Evolutionary conservation across 2,888 invertebrate species (phyloP), one percentile per base, ranked within the genome.

Genomic region (Itoplectis maculator): DNA sequence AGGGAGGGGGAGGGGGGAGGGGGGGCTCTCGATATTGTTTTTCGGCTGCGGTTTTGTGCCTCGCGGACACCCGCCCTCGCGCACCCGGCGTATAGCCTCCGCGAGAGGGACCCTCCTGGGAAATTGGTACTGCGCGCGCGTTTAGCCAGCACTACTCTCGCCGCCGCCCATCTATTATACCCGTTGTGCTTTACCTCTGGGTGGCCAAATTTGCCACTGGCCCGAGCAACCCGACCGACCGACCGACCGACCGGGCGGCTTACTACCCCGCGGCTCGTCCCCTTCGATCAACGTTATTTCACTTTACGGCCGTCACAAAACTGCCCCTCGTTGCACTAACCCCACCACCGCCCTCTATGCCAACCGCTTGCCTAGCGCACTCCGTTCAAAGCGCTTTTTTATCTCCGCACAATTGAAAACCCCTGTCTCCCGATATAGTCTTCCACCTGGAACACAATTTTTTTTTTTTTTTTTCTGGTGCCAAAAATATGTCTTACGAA

Each of bases 131-230:
- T 86, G 82, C 51, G 56, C 81, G 72, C 79, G 87, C 88, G 88
- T 90, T 86, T 86, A 86, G 87, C 86, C 8, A 87, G 88, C 88
- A 87, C 86, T 86, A 83, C 85, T 86, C 87, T 90, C 88, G 88
- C 91, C 90, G 90, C 91, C 90, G 90, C 91, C 90, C 91, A 91
- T 91, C 91, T 91, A 91, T 91, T 90, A 91, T 87, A 88, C 88
- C 86, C 88, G 90, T 90, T 89, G 88, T 88, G 89, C 88, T 89
- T 90, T 88, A 89, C 90, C 90, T 90, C 90, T 90, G 90, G 90
- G 91, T 90, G 91, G 91, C 88, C 91, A 88, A 90, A 91, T 90
- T 90, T 88, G 86, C 88, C 87, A 70, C 79, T 70, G 68, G 75
- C 68, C 74, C 70, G 29, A 29, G 29, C 29, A 29, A 5, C 51